Conservation (phyloP, 2,113 vertebrate genomes). For the Grammomys dolichurus region DNA sequence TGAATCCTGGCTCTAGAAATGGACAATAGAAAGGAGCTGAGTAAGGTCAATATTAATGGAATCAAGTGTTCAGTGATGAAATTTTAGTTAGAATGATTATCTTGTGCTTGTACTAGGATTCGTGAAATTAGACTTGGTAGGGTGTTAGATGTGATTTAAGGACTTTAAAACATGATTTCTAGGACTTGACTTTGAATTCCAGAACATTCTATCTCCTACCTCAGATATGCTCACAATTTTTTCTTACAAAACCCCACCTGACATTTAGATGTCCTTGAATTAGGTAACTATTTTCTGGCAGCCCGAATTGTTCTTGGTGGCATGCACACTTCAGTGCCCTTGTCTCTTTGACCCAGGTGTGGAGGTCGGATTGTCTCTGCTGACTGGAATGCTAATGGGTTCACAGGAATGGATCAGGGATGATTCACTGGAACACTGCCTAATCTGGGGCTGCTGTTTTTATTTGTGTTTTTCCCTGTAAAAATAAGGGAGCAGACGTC, state of each 20-base stretch:
- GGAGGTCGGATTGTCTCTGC: background rate
- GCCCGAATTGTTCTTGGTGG: background rate
- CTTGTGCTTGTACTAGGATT: background rate
- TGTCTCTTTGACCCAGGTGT: background rate
- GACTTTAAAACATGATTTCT: conserved; percentile 23
- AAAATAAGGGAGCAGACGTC: background rate
- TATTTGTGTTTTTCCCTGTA: background rate
- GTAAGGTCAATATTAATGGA: background rate
- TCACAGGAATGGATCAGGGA: background rate
- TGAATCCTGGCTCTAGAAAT: conserved; percentile 38
- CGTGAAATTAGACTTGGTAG: background rate
- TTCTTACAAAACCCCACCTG: background rate
- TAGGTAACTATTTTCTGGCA: conserved; percentile 55
- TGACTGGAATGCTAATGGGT: background rate
- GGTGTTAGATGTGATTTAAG: background rate
- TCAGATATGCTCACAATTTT: background rate
- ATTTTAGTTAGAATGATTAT: background rate
- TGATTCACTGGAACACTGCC: background rate
- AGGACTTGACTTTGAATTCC: background rate
- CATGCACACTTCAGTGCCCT: background rate
- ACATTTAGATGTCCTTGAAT: conserved; percentile 13
- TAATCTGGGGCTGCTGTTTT: background rate
- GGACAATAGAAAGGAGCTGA: conserved; percentile 22
- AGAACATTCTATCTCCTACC: background rate
- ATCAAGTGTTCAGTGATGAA: background rate